Base-by-base conservation (phyloP, 2,113 vertebrate genomes). In the Gallinago media region DNA sequence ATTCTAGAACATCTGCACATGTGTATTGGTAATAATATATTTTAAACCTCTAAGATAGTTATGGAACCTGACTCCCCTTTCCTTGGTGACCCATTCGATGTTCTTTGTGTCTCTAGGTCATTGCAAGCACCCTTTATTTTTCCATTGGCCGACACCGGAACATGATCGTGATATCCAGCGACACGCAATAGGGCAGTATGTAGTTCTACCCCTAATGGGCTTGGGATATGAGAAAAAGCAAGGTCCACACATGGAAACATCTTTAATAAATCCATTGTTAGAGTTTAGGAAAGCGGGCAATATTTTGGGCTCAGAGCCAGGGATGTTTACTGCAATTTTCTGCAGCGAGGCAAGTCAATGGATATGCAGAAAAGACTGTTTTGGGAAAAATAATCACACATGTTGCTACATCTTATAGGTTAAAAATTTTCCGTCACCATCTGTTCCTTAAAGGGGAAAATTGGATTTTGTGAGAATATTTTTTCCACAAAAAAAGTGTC, bases 401-500 rank as follows among this genome's bases (percentile, higher is more conserved):
- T 9, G 23, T 82, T 91, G 49, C n/a, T 94, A 36, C 27, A 58
- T 76, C 66, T 76, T 74, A 50, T 31, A 90, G 78, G 46, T 79
- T 85, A 79, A 92, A 68, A 31, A 8, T 74, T 94, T 95, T 88
- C 55, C 50, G 34, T 83, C 3, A 3, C 59, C 29, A 63, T 91
- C 46, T 94, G 78, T 90, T 96, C 63, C 49, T 96, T 88, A 90
- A 88, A 93, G 67, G 67, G 55, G 59, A 90, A 96, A 88, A 84
- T 44, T 90, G 63, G 29, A 82, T 80, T 93, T 94, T 95, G 29
- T 85, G 50, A 71, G 44, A 81, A 34, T 63, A 59, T 50, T 63
- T 92, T 94, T 85, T 68, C 54, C 34, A 47, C 15, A 71, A 71
- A 92, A 92, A 82, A 89, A 73, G 25, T 62, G 50, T 92, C 58